Conservation (phyloP, 2,113 vertebrate species). For the Psephotus haematonotus region DNA sequence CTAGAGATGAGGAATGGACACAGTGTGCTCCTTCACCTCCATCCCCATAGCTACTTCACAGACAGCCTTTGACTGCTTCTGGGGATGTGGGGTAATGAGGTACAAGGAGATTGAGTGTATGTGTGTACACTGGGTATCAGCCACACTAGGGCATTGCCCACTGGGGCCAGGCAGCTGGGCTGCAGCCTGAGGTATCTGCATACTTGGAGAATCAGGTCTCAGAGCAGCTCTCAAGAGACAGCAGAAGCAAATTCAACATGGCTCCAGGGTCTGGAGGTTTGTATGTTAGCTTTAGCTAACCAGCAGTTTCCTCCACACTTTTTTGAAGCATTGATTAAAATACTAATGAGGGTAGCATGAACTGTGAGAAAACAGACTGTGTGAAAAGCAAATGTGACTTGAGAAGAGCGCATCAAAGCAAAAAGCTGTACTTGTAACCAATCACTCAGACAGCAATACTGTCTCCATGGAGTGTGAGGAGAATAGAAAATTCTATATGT, state of each 20-base stretch:
- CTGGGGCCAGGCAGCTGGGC: not conserved
- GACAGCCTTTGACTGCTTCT: not conserved
- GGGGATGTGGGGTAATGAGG: not conserved
- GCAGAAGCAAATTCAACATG: not conserved
- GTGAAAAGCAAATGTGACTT: constrained; percentile 39
- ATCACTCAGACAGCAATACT: constrained; percentile 10
- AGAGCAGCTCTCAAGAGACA: not conserved
- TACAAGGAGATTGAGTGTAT: rapidly evolving
- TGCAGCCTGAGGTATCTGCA: not conserved
- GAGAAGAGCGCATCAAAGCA: constrained; percentile 43
- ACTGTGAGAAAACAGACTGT: constrained; percentile 7
- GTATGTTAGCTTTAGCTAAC: not conserved
- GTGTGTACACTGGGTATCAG: rapidly evolving
- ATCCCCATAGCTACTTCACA: not conserved
- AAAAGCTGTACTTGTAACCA: not conserved
- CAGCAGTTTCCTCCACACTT: not conserved
- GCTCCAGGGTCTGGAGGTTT: not conserved
- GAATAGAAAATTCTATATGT: constrained; percentile 35
- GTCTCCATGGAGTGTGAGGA: not conserved
- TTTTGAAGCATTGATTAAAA: constrained; percentile 42
- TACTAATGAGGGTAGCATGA: constrained; percentile 1
- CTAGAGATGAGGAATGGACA: not conserved
- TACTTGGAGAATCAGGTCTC: not conserved
- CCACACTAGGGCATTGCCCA: not conserved
- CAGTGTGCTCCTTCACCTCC: not conserved